phyloP scores from a whole-genome alignment of 2,113 vertebrate species.

The Tachysurus fulvidraco region DNA sequence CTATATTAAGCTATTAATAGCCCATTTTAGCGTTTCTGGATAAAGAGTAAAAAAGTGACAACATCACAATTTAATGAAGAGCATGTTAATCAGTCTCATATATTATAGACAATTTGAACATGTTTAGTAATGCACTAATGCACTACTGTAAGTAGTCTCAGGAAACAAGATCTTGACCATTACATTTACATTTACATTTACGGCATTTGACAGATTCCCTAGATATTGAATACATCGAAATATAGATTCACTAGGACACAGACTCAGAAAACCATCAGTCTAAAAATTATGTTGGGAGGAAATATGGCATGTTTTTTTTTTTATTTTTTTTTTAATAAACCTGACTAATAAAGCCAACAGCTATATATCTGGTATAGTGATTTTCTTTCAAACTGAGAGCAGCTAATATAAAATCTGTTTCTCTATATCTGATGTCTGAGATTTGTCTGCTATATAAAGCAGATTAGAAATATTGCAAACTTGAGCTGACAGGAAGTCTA shows the following conservation, averaged over 20 bases:
- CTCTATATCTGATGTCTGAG: not conserved
- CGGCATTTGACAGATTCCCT: no score
- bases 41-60: not conserved
- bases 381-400: not conserved
- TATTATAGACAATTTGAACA: not conserved
- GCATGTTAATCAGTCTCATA: not conserved
- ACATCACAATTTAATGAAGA: not conserved
- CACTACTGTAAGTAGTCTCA: not conserved
- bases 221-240: no score
- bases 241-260: no score
- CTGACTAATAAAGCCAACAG: no score
- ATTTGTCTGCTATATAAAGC: not conserved
- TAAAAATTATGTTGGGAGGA: no score
- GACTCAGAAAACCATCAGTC: no score
- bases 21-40: not conserved
- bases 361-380: not conserved
- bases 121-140: not conserved
- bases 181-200: not conserved
- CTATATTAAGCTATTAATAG: not conserved
- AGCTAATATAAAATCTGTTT: not conserved
- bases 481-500: no score
- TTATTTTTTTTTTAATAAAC: no score
- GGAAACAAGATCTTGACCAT: not conserved
- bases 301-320: no score
- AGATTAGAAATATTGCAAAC: no score